Evolutionary conservation across 2,797 vertebrate species (phyloP), one percentile per base, ranked within the genome.

Genomic region (Geotria australis): DNA sequence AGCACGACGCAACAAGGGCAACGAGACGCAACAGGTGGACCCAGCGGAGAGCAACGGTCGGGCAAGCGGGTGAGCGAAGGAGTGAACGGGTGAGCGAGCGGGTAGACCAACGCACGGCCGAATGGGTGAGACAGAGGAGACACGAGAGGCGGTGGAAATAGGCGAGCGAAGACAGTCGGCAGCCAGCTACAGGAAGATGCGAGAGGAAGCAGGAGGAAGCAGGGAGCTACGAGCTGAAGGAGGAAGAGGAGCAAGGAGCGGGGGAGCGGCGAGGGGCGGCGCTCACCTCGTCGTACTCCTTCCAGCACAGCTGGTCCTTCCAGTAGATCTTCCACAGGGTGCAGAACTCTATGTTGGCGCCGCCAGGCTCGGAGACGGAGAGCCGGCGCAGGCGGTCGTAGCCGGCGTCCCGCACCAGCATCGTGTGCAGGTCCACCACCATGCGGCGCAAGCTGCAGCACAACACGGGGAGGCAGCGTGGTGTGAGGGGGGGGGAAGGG

Each of bases 301-400:
- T 14, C 59, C 61, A 60, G 14, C 47, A 46, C 2, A 9, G 5
- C 3, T 24, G 14, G 6, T 51, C 59, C 7, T 46, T 47, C 61
- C 61, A 61, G 57, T 60, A 61, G 56, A 57, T 46, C 10, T 7
- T 14, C 47, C 45, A 57, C 7, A 2, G 10, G 14, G 57, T 60
- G 47, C 10, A 46, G 53, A 62, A 48, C 1, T 53, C 46, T 2
- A 55, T 12, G 51, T 15, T 55, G 24, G 12, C 24, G n/a, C 51
- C 51, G 38, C 24, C 24, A 24, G 24, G 24, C 10, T 14, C 10
- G 1, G 47, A 56, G 9, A 59, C 58, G 12, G 48, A 45, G 3
- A 60, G 59, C 2, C 57, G 48, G 9, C 59, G 57, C 2, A 53
- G 8, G 5, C 48, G 3, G 10, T 58, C 48, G 38, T 57, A 60